Conservation (phyloP, 2,113 vertebrate species). For the Corapipo altera region DNA sequence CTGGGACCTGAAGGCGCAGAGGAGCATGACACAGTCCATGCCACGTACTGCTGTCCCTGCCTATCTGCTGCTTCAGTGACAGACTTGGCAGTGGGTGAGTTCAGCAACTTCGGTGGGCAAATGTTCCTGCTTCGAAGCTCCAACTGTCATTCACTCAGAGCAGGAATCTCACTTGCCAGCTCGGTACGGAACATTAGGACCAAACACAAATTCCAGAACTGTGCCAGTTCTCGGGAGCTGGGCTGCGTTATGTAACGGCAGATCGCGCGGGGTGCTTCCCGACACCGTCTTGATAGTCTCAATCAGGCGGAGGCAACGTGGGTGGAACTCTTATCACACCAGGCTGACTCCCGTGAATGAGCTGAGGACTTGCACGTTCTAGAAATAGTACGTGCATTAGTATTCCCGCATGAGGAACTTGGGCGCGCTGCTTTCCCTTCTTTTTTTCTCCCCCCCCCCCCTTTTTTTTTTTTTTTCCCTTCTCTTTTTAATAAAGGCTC, state of each 20-base stretch:
- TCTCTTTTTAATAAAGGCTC: constrained; percentile 15
- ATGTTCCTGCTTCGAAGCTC: constrained; percentile 18
- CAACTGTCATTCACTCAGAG: constrained; percentile 9
- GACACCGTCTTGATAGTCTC: constrained; percentile 17
- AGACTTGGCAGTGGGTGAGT: constrained; percentile 19
- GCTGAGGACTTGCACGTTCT: constrained; percentile 24
- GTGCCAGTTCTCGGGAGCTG: neutral
- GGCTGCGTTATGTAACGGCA: neutral
- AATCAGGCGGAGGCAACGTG: constrained; percentile 29
- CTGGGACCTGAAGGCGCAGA: neutral
- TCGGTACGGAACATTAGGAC: constrained; percentile 6
- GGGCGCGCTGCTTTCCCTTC: neutral
- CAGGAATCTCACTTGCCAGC: constrained; percentile 32
- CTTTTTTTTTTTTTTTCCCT: neutral
- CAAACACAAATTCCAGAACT: constrained; percentile 13
- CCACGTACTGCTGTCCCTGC: neutral
- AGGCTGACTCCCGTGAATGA: constrained; percentile 22
- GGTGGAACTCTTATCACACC: constrained; percentile 39
- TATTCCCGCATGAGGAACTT: constrained; percentile 2
- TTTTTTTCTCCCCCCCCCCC: neutral
- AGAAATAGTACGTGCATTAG: neutral
- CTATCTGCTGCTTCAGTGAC: neutral
- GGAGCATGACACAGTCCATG: neutral
- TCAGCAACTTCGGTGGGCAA: constrained; percentile 47
- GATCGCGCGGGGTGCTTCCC: neutral